These are phyloP conservation scores for Hydrochoerus hydrochaeris DNA, from an alignment of 2,113 vertebrate species.

Conservation along the genomic window DNA sequence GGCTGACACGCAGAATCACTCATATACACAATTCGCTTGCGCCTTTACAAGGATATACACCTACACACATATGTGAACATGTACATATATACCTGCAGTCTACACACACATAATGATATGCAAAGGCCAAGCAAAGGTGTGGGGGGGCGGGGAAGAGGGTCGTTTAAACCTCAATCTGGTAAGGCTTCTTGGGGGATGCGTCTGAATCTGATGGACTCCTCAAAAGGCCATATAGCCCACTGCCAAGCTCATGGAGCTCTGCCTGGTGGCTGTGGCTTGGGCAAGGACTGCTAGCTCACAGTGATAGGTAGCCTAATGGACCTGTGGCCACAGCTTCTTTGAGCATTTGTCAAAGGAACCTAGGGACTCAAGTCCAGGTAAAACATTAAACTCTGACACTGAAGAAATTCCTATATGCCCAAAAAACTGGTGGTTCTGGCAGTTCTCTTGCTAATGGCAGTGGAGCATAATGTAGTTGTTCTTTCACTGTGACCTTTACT, in stretches of 20 bases:
- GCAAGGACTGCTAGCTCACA: not conserved
- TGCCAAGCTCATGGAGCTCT: not conserved
- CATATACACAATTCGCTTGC: not conserved
- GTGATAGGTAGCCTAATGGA: not conserved
- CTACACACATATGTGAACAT: not conserved
- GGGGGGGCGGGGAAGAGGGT: not conserved
- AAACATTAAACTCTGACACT: constrained; percentile 27
- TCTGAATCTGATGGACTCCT: not conserved
- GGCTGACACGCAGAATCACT: not conserved
- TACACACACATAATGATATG: not conserved
- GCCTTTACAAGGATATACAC: not conserved
- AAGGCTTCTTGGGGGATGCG: not conserved
- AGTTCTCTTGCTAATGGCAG: not conserved
- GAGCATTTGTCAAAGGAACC: constrained; percentile 19
- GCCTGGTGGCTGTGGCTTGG: not conserved
- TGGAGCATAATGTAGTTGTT: not conserved
- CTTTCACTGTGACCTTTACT: not conserved
- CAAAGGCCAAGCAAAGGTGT: not conserved
- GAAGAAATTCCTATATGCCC: not conserved
- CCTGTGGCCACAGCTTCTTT: constrained; percentile 15
- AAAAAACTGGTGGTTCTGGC: constrained; percentile 6
- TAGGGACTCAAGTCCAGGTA: not conserved
- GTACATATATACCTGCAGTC: not conserved
- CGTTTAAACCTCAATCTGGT: not conserved
- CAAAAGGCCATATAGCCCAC: not conserved